Evolutionary conservation across 1,140 invertebrate genomes (phyloP), one percentile per base, ranked within the genome.

Genomic region (Penaeus vannamei): DNA sequence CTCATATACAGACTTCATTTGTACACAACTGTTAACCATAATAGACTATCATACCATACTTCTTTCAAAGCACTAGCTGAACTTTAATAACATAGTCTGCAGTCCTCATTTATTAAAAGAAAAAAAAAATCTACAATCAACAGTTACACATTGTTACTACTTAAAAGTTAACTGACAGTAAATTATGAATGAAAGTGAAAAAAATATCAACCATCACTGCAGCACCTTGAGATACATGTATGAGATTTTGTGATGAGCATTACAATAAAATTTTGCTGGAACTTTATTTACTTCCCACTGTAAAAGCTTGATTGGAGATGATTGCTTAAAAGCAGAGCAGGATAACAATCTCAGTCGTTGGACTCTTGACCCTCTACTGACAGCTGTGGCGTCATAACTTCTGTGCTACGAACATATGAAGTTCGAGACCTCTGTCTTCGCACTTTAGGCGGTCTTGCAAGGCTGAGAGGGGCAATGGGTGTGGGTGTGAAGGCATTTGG

Each of bases 401-500:
- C 87, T 42, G 87, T 62, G 69, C 46, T 84, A 64, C 87, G 87
- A 61, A 77, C 61, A 77, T 89, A 89, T 59, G 87, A 89, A 84
- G 87, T 89, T 84, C 87, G 81, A 64, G 87, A 89, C 72, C 87
- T 66, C 82, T 89, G 87, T 79, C 87, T 84, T 32, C 87, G 87
- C 87, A 89, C 87, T 89, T 89, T 89, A 64, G 87, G 87, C 36
- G 87, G 87, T 89, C 87, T 89, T 84, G 87, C 87, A 77, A 89
- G 82, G 79, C 87, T 89, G 69, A 89, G 82, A 72, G 87, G 87
- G 82, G 87, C 82, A 84, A 89, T 69, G 61, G 86, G 86, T 80
- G 69, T 89, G 69, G 87, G 87, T 64, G 87, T 85, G 87, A 89
- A 89, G 87, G 87, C 87, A 89, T 89, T 89, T 32, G 87, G 87